A percentile compares a stretch with the other conserved stretches of the same genome.
Evolutionary conservation across 2,113 vertebrate genomes (phyloP).

Genomic region (Etheostoma cragini): DNA sequence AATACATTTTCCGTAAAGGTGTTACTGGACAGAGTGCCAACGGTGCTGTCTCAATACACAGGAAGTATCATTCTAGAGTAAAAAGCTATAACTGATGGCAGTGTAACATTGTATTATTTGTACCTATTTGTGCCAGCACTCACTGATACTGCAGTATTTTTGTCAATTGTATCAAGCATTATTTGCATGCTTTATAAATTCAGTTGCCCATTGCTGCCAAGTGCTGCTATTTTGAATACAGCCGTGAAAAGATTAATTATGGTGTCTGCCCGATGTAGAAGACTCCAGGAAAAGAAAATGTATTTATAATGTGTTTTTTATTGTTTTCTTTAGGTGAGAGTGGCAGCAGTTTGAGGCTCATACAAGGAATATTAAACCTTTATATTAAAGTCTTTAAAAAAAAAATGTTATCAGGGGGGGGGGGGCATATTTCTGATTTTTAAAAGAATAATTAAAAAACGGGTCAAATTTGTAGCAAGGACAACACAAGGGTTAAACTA

Average conservation of each 20-base stretch:
- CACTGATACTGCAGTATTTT: background rate
- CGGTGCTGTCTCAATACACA: background rate
- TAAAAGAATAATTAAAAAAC: too few relatives aligned
- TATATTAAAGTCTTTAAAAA: too few relatives aligned
- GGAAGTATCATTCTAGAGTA: conserved; percentile 1
- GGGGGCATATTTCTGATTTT: too few relatives aligned
- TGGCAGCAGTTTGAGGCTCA: background rate
- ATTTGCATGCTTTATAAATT: conserved; percentile 16
- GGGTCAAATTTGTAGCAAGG: too few relatives aligned
- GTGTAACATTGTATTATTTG: conserved; percentile 16
- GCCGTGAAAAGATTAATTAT: background rate
- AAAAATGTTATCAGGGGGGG: too few relatives aligned
- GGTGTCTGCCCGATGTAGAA: background rate
- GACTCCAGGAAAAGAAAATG: background rate
- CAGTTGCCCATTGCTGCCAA: background rate
- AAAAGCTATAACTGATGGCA: background rate
- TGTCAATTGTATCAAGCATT: conserved; percentile 19
- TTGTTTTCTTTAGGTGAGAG: background rate
- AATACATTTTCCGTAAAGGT: background rate
- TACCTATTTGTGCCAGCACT: background rate
- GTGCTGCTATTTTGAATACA: conserved; percentile 27
- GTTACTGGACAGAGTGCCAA: background rate
- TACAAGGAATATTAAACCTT: background rate
- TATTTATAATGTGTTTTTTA: background rate
- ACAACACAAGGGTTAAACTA: too few relatives aligned